These are phyloP conservation scores for Gambusia yucatana DNA, from an alignment of 2,797 vertebrate genomes.

Conservation along the genomic window DNA sequence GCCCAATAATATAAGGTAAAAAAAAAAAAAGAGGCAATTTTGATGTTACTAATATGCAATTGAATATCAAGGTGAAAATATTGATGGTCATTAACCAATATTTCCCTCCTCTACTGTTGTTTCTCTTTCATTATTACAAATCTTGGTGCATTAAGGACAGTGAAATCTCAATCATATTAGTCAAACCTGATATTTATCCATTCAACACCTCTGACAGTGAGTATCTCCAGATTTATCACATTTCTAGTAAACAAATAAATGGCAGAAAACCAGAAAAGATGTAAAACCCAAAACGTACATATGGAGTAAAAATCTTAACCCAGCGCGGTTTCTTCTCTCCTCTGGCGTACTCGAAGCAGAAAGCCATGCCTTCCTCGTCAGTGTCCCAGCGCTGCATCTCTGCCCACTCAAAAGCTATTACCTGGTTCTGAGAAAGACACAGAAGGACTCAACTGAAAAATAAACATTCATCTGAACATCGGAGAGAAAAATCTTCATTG, in stretches of 20 bases:
- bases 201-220: background rate
- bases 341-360: constrained; percentile 94
- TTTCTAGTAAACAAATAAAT: background rate
- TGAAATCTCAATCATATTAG: background rate
- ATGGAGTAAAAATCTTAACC: constrained; percentile 98
- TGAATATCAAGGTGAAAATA: background rate
- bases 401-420: constrained; percentile 94
- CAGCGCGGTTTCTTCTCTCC: constrained; percentile 97
- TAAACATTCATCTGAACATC: background rate
- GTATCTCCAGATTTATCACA: background rate
- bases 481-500: background rate
- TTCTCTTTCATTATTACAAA: background rate
- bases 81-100: background rate
- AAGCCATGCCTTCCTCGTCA: constrained; percentile 97
- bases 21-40: background rate
- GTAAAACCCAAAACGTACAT: constrained; percentile 81
- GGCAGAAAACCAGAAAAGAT: background rate
- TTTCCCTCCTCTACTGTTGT: background rate
- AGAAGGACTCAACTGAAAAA: background rate
- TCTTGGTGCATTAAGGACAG: background rate
- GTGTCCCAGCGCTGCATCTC: constrained; percentile 99
- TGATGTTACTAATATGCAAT: background rate
- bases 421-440: constrained; percentile 87
- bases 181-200: background rate
- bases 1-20: background rate